Evolutionary conservation across 2,888 invertebrate genomes (phyloP), one percentile per base, ranked within the genome.

Genomic region (Drosophila picticornis): DNA sequence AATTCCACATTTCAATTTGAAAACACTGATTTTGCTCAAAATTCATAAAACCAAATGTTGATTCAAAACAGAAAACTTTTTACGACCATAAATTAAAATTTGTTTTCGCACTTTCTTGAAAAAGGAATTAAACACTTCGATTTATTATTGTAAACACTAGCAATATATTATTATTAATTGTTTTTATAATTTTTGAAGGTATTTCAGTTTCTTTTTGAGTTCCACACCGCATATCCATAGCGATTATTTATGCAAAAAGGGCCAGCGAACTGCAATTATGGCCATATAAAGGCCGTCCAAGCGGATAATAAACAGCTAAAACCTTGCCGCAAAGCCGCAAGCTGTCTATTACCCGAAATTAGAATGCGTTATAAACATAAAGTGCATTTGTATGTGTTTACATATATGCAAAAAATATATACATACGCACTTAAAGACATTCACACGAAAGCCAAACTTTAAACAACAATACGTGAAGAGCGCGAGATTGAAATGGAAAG

Each of bases 221-320:
- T 63, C 31, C 32, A 34, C 58, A 31, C 69, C 74, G 70, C 56
- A 52, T 58, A 82, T 86, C 74, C 80, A 84, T 87, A 78, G 34
- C 34, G 50, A 79, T 77, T 56, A 77, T 70, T 75, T 70, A 78
- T 87, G 40, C 48, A 38, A 40, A 46, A 71, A 70, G 66, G 85
- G 85, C 81, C 88, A 85, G 85, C 70, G 88, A 88, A 88, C 85
- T 77, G 56, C 63, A 79, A 69, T 73, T 72, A 70, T 75, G 36
- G 63, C 56, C 27, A 67, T 72, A 53, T 38, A 61, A 62, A 62
- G 55, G 32, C 52, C n/a, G 1, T 55, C 51, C 51, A 43, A 55
- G 69, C 56, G 57, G 38, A 62, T 85, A 84, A 85, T 85, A 83
- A 84, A 70, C 70, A 75, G 75, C 71, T 69, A 64, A 75, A 77